Base-by-base conservation (phyloP, 1,140 invertebrate species). In the Dendrolimus kikuchii region DNA sequence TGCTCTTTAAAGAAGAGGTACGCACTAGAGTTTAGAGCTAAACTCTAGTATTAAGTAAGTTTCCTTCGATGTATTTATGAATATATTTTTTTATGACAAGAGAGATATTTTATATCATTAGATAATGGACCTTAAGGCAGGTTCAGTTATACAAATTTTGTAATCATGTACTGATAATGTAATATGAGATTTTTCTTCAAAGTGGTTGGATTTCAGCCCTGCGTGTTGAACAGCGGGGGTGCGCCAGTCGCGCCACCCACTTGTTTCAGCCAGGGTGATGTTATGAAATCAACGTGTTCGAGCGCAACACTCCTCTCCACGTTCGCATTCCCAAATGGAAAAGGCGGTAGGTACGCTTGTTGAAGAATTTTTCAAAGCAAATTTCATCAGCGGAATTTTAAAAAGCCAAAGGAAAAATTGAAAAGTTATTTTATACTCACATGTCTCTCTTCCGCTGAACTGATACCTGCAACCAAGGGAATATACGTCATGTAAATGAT, bases 401-500 rank as follows among this genome's bases (percentile, higher is more conserved):
- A 81, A 66, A 74, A 78, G 62, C 66, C 66, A 44, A 64, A 59
- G 43, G 66, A 73, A 76, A 71, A 67, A 69, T 63, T 60, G 66
- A 78, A 67, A 64, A 60, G 56, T 55, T 64, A 49, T 60, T 41
- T 45, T 62, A 58, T 89, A 92, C 91, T 92, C 75, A 92, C 91
- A 89, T 92, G 91, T 87, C 91, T 88, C 77, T 92, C 91, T 69
- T 92, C 91, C 40, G 90, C 90, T 49, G 91, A 89, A 77, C 90
- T 92, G 66, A 92, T 86, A 86, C 91, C 91, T 92, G 89, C n/a
- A 88, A 90, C 84, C 84, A 71, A 88, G 68, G 43, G 51, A 57
- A 49, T 45, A 45, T 48, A 53, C 46, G 49, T 47, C 44, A 51
- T 23, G 37, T 48, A 41, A 36, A 48, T 47, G 8, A 47, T 7